Evolutionary conservation across 2,113 vertebrate genomes (phyloP), one percentile per base, ranked within the genome.

Genomic region (Rhynchomys soricoides): DNA sequence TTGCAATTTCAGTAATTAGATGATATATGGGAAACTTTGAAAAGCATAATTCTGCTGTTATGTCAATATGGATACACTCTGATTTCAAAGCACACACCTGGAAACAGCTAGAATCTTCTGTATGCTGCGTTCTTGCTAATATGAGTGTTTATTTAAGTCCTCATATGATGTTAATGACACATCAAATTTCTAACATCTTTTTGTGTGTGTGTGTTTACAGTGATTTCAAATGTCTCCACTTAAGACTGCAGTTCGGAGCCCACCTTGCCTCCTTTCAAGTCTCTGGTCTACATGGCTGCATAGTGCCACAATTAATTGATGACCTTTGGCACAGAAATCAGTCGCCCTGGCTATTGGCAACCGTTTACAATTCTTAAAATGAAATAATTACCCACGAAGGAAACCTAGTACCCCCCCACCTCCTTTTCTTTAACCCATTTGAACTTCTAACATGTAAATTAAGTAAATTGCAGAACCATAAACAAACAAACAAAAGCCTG

Each of bases 41-140:
- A 94, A 89, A 71, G 87, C 90, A 50, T 40, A 85, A 93, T 93
- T 89, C 13, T 85, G 77, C 52, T 43, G 77, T 78, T 62, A 88
- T 93, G 45, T 96, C 86, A 95, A 96, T 91, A 52, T 87, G 48
- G n/a, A 43, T 52, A 92, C 26, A 19, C 88, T 43, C 93, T 97
- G 94, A 96, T 95, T 97, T 97, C 97, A 97, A 96, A 97, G 96
- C 74, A 34, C 34, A 66, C 73, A 12, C 82, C 62, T 96, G 83
- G 92, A 96, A 94, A 94, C 91, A 89, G 85, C 95, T 94, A 89
- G 95, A 95, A 94, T 92, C 71, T 86, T 81, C n/a, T 59, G 45
- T n/a, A 4, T 71, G 78, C 45, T 62, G 21, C 62, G 34, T 19
- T 62, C 57, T 81, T n/a, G 22, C 68, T 94, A 34, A 6, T 52